These are phyloP conservation scores for Sarcophaga subvicina DNA, from an alignment of 2,888 invertebrate genomes.

Conservation along the genomic window DNA sequence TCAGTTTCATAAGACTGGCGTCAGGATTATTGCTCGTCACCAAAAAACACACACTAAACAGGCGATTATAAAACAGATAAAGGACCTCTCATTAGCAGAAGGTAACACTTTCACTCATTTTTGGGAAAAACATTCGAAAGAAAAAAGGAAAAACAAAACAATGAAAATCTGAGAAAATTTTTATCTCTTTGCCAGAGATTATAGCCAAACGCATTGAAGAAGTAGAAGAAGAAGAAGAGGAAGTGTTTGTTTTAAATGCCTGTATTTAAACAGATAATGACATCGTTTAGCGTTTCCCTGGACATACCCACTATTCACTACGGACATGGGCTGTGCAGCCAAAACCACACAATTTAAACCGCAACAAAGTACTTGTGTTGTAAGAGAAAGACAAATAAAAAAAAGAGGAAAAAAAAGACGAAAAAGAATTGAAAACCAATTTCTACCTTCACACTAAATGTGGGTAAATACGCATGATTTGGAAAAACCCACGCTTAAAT, in stretches of 20 bases:
- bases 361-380: neutral
- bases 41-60: constrained; percentile 62
- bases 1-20: constrained; percentile 70
- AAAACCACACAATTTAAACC: constrained; percentile 58
- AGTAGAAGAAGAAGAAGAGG: constrained; percentile 16
- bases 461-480: constrained; percentile 38
- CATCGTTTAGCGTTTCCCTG: constrained; percentile 79
- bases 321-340: constrained; percentile 67
- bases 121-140: constrained; percentile 65
- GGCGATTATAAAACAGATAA: constrained; percentile 69
- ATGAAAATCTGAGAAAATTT: constrained; percentile 50
- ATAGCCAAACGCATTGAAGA: constrained; percentile 22
- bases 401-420: neutral
- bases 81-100: constrained; percentile 49
- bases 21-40: constrained; percentile 71
- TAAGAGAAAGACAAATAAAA: neutral
- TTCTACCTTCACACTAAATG: neutral
- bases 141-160: constrained; percentile 13
- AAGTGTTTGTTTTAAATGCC: constrained; percentile 73
- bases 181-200: constrained; percentile 71
- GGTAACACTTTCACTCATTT: constrained; percentile 63
- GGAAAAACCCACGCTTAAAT: constrained; percentile 32
- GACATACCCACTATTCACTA: constrained; percentile 78
- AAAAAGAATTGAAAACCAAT: neutral
- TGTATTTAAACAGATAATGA: constrained; percentile 78